A percentile compares a stretch with the other conserved stretches of the same genome.
These are phyloP conservation scores for Epinephelus lanceolatus DNA, from an alignment of 2,113 vertebrate species.

Conservation along the genomic window DNA sequence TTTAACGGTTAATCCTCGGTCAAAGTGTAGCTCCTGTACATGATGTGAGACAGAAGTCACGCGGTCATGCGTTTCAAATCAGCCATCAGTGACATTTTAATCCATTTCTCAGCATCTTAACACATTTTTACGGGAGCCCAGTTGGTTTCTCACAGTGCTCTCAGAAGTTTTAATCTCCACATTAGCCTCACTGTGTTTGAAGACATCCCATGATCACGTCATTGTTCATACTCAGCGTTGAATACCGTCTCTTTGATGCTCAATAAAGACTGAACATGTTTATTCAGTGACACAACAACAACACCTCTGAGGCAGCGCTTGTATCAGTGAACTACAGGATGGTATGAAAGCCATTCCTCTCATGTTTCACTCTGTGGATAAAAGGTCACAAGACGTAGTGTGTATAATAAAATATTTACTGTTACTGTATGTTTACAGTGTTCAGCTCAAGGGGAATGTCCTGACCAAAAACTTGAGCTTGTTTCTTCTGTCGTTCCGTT, in stretches of 20 bases:
- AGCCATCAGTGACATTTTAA: slow-evolving; percentile 47
- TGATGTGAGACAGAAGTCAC: slow-evolving; percentile 21
- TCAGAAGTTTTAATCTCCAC: slow-evolving; percentile 1
- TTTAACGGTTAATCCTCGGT: slow-evolving; percentile 2
- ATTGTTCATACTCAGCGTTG: neutral
- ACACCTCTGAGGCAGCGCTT: neutral
- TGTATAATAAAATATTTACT: neutral
- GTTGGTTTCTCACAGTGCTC: slow-evolving; percentile 21
- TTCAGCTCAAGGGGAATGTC: slow-evolving; percentile 16
- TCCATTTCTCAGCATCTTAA: slow-evolving; percentile 20
- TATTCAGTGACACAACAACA: slow-evolving; percentile 21
- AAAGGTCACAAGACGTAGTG: neutral
- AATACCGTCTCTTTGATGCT: neutral
- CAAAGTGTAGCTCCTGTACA: neutral
- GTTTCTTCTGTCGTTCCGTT: neutral
- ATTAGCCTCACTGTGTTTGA: slow-evolving; percentile 22
- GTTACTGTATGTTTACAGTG: slow-evolving; percentile 24
- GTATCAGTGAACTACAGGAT: neutral
- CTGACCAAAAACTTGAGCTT: neutral
- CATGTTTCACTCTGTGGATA: neutral
- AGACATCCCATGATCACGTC: slow-evolving; percentile 14
- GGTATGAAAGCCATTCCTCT: neutral
- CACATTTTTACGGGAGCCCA: neutral
- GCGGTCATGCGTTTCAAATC: slow-evolving; percentile 34
- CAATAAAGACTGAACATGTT: neutral